Base-by-base conservation (phyloP, 2,113 vertebrate genomes). In the Engraulis encrasicolus region DNA sequence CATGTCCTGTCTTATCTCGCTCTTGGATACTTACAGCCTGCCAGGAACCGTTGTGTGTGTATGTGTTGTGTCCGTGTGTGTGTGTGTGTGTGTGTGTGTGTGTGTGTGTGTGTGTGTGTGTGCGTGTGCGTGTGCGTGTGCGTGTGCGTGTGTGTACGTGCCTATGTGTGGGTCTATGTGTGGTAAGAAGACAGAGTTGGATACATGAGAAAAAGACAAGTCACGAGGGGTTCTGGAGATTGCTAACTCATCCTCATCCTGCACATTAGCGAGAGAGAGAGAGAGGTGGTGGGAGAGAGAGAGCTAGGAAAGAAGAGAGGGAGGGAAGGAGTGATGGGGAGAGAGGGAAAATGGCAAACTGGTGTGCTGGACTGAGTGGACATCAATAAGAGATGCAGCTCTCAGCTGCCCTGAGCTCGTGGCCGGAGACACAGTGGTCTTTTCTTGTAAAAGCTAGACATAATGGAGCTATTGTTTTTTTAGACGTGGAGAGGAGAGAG, bases 321-420 rank as follows among this genome's bases (percentile, higher is more conserved):
- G 23, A 40, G 77, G 7, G 77, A 45, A 9, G 9, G 3, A 9
- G 18, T 61, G 58, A 1, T 14, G 31, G 31, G 84, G 37, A 74
- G 27, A 15, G 23, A 31, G 66, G 66, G 9, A 36, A 74, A 31
- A 74, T 34, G 12, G 66, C 14, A 34, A 27, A 74, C 11, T 17
- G 11, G 27, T 74, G 27, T 17, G 12, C 18, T 48, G 38, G 27
- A n/a, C n/a, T n/a, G n/a, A 71, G 40, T 15, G 19, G 20, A 78
- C 81, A 78, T 85, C 23, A 85, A 84, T 81, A 82, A 87, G 79
- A 78, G 52, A 86, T 81, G 52, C 12, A 48, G 78, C 79, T 84
- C 86, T 87, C 81, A 85, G 79, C 66, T 54, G 18, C n/a, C 12
- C 23, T 11, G 74, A 79, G 27, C 80, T 85, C 18, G 50, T 85